These are phyloP conservation scores for Lepus oiostolus DNA, from an alignment of 2,797 vertebrate genomes.

Conservation along the genomic window DNA sequence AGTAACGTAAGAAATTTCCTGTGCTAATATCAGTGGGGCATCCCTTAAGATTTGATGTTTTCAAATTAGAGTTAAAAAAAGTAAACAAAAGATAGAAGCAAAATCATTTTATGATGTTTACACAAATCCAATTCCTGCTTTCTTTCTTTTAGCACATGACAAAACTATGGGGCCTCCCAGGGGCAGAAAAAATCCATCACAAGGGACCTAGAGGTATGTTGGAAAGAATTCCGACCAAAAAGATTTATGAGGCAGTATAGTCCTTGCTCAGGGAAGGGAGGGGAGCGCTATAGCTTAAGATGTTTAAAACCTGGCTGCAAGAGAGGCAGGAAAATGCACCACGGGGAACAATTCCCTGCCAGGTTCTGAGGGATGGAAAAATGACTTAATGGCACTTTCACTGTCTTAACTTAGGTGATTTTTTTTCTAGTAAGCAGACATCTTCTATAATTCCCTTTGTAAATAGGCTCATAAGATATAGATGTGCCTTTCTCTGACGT, in stretches of 20 bases:
- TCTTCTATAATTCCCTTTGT: constrained; percentile 79
- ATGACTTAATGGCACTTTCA: constrained; percentile 82
- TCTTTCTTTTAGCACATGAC: constrained; percentile 64
- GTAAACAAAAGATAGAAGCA: constrained; percentile 51
- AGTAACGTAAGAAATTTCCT: background rate
- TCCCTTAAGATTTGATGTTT: constrained; percentile 40
- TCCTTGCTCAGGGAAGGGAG: constrained; percentile 70
- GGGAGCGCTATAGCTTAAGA: constrained; percentile 77
- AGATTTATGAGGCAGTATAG: constrained; percentile 81
- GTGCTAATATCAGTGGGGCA: background rate
- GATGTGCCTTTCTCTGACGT: constrained; percentile 64
- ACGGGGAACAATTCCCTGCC: constrained; percentile 81
- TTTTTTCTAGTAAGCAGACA: constrained; percentile 73
- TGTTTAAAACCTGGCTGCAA: constrained; percentile 84
- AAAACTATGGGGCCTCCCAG: constrained; percentile 63
- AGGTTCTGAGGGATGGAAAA: constrained; percentile 78
- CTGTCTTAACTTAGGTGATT: constrained; percentile 76
- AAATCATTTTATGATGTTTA: constrained; percentile 52
- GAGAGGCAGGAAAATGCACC: constrained; percentile 78
- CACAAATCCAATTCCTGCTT: constrained; percentile 55
- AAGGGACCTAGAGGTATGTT: constrained; percentile 73
- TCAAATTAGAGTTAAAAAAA: constrained; percentile 57
- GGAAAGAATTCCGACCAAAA: constrained; percentile 71
- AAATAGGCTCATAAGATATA: constrained; percentile 79
- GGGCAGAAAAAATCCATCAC: constrained; percentile 73